phyloP scores from a whole-genome alignment of 2,113 vertebrate species.

The Progne subis region DNA sequence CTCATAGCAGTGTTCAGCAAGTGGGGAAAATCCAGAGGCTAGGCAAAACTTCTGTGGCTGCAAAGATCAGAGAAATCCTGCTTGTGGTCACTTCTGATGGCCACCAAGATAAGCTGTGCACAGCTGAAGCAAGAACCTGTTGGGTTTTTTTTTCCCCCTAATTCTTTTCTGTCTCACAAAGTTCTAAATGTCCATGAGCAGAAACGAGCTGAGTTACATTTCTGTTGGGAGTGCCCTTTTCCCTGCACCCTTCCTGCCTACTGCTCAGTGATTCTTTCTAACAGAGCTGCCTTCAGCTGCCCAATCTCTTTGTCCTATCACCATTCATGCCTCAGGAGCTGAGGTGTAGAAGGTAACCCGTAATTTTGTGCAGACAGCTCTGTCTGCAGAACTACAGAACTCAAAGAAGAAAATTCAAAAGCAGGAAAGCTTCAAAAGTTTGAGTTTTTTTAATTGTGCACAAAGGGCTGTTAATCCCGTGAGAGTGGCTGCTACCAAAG shows the following conservation, averaged over 20 bases:
- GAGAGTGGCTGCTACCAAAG: neutral
- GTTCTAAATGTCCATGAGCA: neutral
- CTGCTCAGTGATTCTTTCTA: neutral
- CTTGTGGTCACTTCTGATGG: neutral
- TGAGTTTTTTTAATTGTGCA: neutral
- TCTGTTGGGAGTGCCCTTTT: neutral
- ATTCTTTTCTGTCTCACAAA: neutral
- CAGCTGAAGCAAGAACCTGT: neutral
- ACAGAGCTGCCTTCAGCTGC: neutral
- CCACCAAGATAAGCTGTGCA: neutral
- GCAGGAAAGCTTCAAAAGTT: neutral
- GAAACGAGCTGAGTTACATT: neutral
- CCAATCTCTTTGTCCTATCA: neutral
- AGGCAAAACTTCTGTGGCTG: neutral
- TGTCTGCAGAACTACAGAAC: neutral
- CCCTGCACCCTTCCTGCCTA: neutral
- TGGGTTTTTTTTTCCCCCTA: neutral
- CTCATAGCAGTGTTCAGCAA: neutral
- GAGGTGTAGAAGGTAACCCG: neutral
- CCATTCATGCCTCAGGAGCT: neutral
- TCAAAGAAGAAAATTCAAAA: neutral
- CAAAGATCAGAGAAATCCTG: neutral
- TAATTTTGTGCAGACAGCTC: conserved; percentile 1
- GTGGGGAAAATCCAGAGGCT: neutral
- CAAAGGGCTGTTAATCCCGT: conserved; percentile 12